Base-by-base conservation (phyloP, 2,888 invertebrate genomes). In the Nudaria mundana region DNA sequence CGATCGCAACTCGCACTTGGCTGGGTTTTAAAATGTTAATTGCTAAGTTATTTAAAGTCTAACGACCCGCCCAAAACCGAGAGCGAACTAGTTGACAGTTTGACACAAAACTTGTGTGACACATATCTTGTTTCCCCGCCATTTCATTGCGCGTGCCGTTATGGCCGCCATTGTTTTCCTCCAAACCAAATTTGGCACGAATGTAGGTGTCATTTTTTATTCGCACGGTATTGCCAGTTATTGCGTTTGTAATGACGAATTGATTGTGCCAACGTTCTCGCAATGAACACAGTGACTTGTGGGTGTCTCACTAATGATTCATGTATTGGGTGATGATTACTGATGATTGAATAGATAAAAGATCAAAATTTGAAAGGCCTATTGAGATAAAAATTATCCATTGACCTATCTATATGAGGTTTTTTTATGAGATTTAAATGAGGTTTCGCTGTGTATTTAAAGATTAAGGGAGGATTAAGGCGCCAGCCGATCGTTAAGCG, bases 231-330 rank as follows among this genome's bases (percentile, higher is more conserved):
- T 76, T 72, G 68, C 79, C 74, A 76, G 71, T 59, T 66, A 66
- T 70, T 66, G 71, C 72, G 61, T 73, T 73, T 72, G 66, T 84
- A 80, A 85, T 85, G 86, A 84, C 78, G 81, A 77, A 84, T 84
- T 83, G 86, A 86, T 84, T 82, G 76, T 71, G 61, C 70, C 73
- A 71, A 75, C 65, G 72, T 66, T 71, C 70, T 67, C 45, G 46
- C 63, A 84, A 81, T 63, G 76, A 62, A 81, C 76, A 68, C 81
- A 70, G 70, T 65, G 66, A 67, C 76, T 64, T 75, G 83, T 83
- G 79, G 83, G 83, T 76, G 83, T 77, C 56, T 70, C 48, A 58
- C 70, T 79, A 81, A 81, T 85, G 81, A 80, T 79, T 78, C 71
- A 71, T 76, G 69, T 63, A 71, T 72, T 63, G 38, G 48, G 37